Evolutionary conservation across 1,140 invertebrate genomes (phyloP).

Genomic region (Drosophila pandora): DNA sequence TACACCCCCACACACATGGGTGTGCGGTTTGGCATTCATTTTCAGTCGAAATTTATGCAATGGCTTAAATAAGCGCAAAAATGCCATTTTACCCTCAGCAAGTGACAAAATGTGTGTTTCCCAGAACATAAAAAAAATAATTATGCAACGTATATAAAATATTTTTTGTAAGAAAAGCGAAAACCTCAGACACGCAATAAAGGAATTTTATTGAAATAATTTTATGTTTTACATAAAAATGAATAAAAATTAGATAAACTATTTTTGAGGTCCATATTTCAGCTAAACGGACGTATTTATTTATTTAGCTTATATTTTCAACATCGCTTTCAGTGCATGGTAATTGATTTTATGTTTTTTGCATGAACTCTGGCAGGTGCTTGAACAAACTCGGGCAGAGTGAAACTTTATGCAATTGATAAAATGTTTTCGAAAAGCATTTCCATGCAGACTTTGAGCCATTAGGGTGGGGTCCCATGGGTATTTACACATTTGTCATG

Average conservation of each 20-base stretch:
- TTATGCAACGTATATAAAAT: slow-evolving; percentile 52
- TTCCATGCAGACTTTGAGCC: slow-evolving; percentile 51
- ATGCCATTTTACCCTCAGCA: slow-evolving; percentile 65
- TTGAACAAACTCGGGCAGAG: slow-evolving; percentile 40
- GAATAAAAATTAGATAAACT: background rate
- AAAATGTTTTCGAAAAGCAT: slow-evolving; percentile 61
- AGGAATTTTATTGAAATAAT: background rate
- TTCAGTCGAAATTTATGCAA: slow-evolving; percentile 77
- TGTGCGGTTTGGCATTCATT: slow-evolving; percentile 67
- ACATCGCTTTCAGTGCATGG: background rate
- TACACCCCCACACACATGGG: slow-evolving; percentile 38
- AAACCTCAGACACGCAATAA: background rate
- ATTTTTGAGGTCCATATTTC: background rate
- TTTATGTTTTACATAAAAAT: background rate
- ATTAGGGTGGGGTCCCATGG: slow-evolving; percentile 22
- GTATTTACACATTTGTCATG: slow-evolving; percentile 53
- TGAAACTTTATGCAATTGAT: slow-evolving; percentile 56
- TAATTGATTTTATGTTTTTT: background rate
- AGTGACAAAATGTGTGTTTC: slow-evolving; percentile 70
- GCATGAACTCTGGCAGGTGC: slow-evolving; percentile 16
- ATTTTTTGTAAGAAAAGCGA: slow-evolving; percentile 12
- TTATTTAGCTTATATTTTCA: background rate
- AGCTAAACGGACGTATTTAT: background rate
- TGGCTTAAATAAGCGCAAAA: slow-evolving; percentile 78
- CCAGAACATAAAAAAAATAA: slow-evolving; percentile 59